A percentile compares a stretch with the other conserved stretches of the same genome.
phyloP scores from a whole-genome alignment of 53 echinoderm and acorn worm genomes.

The Paelopatides confundens region DNA sequence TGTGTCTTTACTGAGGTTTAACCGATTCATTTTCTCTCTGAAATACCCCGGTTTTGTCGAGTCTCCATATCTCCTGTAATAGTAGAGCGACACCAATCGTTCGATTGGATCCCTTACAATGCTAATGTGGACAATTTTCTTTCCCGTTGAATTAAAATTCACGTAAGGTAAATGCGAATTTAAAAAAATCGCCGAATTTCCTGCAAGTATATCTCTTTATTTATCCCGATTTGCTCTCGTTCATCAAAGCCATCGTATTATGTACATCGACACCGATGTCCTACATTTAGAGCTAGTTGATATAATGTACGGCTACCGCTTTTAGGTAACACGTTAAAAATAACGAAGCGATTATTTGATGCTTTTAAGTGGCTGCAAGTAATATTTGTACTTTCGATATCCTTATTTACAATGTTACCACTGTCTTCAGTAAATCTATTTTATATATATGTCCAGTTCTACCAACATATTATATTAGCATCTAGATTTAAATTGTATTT shows the following conservation, averaged over 20 bases:
- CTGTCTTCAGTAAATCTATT: too few relatives aligned
- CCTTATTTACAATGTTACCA: too few relatives aligned
- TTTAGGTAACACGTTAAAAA: conserved; percentile 10
- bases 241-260: conserved; percentile 15
- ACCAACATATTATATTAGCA: too few relatives aligned
- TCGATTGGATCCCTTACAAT: conserved; percentile 5
- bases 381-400: too few relatives aligned
- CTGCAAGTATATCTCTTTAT: background rate
- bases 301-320: conserved; percentile 21
- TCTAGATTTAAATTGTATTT: too few relatives aligned
- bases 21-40: background rate
- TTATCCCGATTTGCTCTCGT: background rate
- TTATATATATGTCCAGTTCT: too few relatives aligned
- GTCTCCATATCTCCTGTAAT: conserved; percentile 6
- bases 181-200: background rate
- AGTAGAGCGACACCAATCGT: conserved; percentile 11
- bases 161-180: background rate
- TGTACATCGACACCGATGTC: background rate
- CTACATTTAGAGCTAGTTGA: background rate
- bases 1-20: background rate
- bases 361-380: too few relatives aligned
- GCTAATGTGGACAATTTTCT: background rate
- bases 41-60: background rate
- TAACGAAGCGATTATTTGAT: background rate
- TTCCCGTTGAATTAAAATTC: background rate